These are phyloP conservation scores for Bos indicus DNA, from an alignment of 2,113 vertebrate genomes.

Conservation along the genomic window DNA sequence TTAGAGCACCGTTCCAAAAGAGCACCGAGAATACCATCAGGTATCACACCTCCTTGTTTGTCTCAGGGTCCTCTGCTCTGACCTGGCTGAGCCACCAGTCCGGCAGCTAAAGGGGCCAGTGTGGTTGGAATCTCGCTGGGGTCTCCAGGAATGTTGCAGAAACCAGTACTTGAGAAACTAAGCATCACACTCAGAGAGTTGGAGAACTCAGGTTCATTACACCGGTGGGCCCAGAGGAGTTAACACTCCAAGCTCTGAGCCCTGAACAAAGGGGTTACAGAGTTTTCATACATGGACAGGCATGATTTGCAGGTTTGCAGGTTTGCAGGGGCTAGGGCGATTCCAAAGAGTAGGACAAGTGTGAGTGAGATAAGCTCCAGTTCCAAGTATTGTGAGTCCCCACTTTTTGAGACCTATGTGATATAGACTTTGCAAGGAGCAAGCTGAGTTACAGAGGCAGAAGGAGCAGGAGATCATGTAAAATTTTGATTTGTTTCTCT, in stretches of 20 bases:
- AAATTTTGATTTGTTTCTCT: background rate
- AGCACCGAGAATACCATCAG: background rate
- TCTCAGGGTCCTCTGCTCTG: background rate
- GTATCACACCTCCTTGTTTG: background rate
- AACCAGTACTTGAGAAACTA: background rate
- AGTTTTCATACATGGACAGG: background rate
- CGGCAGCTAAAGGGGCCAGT: fast-evolving
- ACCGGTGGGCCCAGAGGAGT: background rate
- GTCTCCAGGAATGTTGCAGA: background rate
- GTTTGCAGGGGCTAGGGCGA: background rate
- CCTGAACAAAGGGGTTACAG: background rate
- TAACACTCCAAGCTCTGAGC: background rate
- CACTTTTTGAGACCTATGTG: background rate
- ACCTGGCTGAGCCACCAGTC: background rate
- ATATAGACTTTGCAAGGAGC: background rate
- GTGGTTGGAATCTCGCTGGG: background rate
- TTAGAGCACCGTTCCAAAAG: too few species aligned
- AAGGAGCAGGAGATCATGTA: background rate
- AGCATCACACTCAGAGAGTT: background rate
- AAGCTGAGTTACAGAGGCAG: background rate
- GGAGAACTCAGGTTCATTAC: background rate
- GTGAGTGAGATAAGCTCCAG: background rate
- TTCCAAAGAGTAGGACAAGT: background rate
- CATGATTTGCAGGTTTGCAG: background rate
- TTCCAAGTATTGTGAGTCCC: background rate